Evolutionary conservation across 2,113 vertebrate species (phyloP).

Genomic region (Orientallactaga bullata): DNA sequence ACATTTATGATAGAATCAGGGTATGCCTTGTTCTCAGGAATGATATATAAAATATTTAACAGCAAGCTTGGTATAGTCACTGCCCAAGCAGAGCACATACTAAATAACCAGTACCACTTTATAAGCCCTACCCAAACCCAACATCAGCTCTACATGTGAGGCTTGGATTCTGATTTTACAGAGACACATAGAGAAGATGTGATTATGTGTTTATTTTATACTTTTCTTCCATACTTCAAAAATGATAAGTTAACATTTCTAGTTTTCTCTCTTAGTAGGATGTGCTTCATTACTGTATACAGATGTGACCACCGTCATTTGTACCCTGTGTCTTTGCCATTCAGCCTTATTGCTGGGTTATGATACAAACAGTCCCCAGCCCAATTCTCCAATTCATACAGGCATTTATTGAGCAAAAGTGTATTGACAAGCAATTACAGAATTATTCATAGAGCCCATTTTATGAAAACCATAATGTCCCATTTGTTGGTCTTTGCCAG

Average conservation of each 20-base stretch:
- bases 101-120: neutral
- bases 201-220: neutral
- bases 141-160: neutral
- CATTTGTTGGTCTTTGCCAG: slow-evolving; percentile 19
- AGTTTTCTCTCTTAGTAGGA: neutral
- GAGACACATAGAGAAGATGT: neutral
- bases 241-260: neutral
- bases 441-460: neutral
- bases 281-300: neutral
- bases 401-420: neutral
- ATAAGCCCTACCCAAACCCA: neutral
- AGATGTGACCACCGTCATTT: neutral
- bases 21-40: slow-evolving; percentile 26
- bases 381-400: neutral
- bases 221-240: neutral
- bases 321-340: neutral
- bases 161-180: neutral
- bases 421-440: neutral
- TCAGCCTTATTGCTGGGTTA: neutral
- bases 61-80: neutral
- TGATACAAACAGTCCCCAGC: neutral
- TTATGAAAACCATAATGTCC: neutral
- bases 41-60: slow-evolving; percentile 40
- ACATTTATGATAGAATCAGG: slow-evolving; percentile 45
- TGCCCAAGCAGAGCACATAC: slow-evolving; percentile 30